A percentile compares a stretch with the other conserved stretches of the same genome.
Conservation (phyloP, 2,113 vertebrate species). For the Psilopsiagon aurifrons region DNA sequence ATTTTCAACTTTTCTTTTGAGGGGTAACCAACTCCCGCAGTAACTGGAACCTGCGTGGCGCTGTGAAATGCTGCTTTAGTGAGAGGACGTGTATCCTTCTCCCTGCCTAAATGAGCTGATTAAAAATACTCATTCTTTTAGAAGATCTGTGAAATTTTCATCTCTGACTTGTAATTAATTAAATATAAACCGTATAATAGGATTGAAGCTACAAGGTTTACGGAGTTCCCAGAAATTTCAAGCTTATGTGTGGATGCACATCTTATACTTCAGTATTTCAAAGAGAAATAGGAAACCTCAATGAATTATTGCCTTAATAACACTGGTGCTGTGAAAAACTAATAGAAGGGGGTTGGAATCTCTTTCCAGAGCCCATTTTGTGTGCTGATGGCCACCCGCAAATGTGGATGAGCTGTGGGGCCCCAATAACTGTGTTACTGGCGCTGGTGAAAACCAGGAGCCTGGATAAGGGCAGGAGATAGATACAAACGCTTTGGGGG, state of each 20-base stretch:
- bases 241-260: not conserved
- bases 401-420: not conserved
- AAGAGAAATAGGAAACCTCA: not conserved
- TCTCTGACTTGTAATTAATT: slow-evolving; percentile 63
- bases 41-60: slow-evolving; percentile 53
- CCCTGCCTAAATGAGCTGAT: slow-evolving; percentile 60
- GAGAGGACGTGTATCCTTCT: slow-evolving; percentile 40
- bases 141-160: slow-evolving; percentile 45
- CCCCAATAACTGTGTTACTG: not conserved
- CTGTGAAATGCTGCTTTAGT: slow-evolving; percentile 61
- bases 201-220: not conserved
- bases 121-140: slow-evolving; percentile 54
- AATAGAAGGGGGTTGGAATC: not conserved
- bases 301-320: not conserved
- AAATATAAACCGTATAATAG: not conserved
- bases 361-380: not conserved
- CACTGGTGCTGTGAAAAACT: not conserved
- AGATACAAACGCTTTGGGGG: accelerated
- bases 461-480: not conserved
- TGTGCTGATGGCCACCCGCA: accelerated
- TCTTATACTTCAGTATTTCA: not conserved
- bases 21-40: slow-evolving; percentile 59
- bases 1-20: slow-evolving; percentile 59
- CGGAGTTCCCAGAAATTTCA: not conserved
- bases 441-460: not conserved